Evolutionary conservation across 1,140 invertebrate species (phyloP).

Genomic region (Zaprionus camerounensis): DNA sequence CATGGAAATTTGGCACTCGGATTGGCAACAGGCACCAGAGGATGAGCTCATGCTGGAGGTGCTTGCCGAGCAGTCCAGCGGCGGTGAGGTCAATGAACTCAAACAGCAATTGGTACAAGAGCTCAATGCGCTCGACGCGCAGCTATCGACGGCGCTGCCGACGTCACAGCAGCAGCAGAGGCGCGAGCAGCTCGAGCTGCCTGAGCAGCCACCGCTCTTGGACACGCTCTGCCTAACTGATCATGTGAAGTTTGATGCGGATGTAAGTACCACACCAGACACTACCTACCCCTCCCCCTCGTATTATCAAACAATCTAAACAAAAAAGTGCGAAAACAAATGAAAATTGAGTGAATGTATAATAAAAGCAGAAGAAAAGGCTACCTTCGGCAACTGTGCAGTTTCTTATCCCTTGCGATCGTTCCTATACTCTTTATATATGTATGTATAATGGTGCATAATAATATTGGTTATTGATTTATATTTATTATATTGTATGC

Average conservation of each 20-base stretch:
- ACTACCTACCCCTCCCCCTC: neutral
- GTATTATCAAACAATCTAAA: neutral
- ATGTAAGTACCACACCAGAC: conserved; percentile 33
- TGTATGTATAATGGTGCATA: too few relatives aligned
- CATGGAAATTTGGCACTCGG: conserved; percentile 75
- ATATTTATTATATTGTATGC: too few relatives aligned
- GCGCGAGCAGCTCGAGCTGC: conserved; percentile 1
- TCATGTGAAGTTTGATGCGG: conserved; percentile 22
- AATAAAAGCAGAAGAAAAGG: neutral
- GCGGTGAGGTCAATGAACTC: conserved; percentile 64
- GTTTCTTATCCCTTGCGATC: too few relatives aligned
- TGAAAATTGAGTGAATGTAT: neutral
- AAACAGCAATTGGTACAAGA: conserved; percentile 67
- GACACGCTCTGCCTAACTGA: conserved; percentile 8
- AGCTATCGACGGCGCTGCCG: neutral
- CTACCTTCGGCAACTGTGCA: too few relatives aligned
- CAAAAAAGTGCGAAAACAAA: neutral
- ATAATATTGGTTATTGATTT: too few relatives aligned
- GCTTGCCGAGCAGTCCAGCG: conserved; percentile 58
- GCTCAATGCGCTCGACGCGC: conserved; percentile 51
- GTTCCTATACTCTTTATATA: too few relatives aligned
- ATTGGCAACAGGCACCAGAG: conserved; percentile 60
- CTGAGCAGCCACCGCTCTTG: conserved; percentile 2
- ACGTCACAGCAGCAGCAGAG: neutral
- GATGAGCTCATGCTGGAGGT: conserved; percentile 75